phyloP scores from a whole-genome alignment of 2,113 vertebrate species.

The Antechinus stuartii region DNA sequence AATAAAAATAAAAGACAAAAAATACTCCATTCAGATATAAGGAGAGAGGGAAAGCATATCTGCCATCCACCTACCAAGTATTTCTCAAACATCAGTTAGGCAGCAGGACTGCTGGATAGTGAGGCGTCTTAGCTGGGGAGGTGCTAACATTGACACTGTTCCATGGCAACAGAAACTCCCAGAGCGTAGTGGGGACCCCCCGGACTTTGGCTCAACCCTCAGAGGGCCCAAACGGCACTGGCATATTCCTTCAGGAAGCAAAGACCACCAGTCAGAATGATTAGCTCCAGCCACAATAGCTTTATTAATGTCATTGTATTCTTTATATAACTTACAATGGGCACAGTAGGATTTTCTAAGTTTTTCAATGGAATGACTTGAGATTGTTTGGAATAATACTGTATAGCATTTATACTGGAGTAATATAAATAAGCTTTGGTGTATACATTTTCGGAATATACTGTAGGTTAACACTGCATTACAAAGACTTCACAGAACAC shows the following conservation, averaged over 20 bases:
- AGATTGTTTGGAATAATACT: conserved; percentile 29
- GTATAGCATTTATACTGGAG: neutral
- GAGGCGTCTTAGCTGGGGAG: neutral
- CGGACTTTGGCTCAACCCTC: neutral
- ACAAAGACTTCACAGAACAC: conserved; percentile 71
- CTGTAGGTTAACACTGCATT: conserved; percentile 68
- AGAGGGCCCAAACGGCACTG: neutral
- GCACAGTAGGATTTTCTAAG: conserved; percentile 38
- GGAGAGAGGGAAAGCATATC: neutral
- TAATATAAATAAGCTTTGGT: conserved; percentile 78
- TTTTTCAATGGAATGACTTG: neutral
- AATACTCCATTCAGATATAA: neutral
- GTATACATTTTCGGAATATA: conserved; percentile 64
- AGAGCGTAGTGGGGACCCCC: neutral
- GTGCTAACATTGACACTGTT: neutral
- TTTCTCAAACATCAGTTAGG: neutral
- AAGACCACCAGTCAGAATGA: neutral
- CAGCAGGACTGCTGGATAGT: neutral
- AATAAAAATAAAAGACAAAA: neutral
- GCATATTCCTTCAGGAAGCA: neutral
- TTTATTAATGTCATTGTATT: conserved; percentile 82
- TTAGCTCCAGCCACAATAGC: conserved; percentile 67
- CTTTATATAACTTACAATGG: conserved; percentile 66
- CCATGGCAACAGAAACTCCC: neutral
- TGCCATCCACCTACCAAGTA: neutral